phyloP scores from a whole-genome alignment of 2,113 vertebrate species.

The Stigmatopora argus region DNA sequence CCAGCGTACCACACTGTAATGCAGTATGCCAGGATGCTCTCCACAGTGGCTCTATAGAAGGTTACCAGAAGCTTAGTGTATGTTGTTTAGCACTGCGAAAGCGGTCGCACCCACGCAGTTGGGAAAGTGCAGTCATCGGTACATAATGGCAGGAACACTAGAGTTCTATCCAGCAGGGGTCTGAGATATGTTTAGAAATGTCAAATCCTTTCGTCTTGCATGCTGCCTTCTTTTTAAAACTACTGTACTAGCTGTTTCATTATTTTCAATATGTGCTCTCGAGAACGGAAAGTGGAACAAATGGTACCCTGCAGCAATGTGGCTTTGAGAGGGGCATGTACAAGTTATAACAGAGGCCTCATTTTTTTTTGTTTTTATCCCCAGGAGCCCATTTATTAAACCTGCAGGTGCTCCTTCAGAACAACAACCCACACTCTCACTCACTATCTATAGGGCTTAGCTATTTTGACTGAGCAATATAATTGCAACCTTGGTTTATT shows the following conservation, averaged over 20 bases:
- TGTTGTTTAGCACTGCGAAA: slow-evolving; percentile 23
- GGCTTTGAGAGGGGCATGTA: slow-evolving; percentile 52
- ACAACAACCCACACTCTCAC: slow-evolving; percentile 25
- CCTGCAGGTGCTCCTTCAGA: slow-evolving; percentile 47
- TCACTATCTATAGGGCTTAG: slow-evolving; percentile 11
- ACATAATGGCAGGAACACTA: slow-evolving; percentile 22
- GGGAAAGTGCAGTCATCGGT: slow-evolving; percentile 36
- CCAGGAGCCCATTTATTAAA: slow-evolving; percentile 58
- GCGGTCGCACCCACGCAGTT: slow-evolving; percentile 41
- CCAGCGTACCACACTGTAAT: too few relatives aligned
- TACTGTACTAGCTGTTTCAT: slow-evolving; percentile 49
- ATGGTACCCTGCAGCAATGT: slow-evolving; percentile 61
- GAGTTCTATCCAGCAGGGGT: slow-evolving; percentile 40
- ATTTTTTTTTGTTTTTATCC: slow-evolving; percentile 23
- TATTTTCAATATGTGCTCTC: slow-evolving; percentile 62
- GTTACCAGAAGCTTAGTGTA: too few relatives aligned
- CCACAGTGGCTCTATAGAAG: too few relatives aligned
- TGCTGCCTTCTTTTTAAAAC: slow-evolving; percentile 31
- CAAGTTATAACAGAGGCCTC: slow-evolving; percentile 28
- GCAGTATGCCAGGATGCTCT: too few relatives aligned
- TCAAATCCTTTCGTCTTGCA: slow-evolving; percentile 42
- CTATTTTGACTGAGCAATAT: slow-evolving; percentile 4
- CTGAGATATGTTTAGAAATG: slow-evolving; percentile 25
- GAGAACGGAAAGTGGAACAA: slow-evolving; percentile 62
- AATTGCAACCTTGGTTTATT: neutral